Evolutionary conservation across 2,888 invertebrate genomes (phyloP), one percentile per base, ranked within the genome.

Genomic region (Biston stratarius): DNA sequence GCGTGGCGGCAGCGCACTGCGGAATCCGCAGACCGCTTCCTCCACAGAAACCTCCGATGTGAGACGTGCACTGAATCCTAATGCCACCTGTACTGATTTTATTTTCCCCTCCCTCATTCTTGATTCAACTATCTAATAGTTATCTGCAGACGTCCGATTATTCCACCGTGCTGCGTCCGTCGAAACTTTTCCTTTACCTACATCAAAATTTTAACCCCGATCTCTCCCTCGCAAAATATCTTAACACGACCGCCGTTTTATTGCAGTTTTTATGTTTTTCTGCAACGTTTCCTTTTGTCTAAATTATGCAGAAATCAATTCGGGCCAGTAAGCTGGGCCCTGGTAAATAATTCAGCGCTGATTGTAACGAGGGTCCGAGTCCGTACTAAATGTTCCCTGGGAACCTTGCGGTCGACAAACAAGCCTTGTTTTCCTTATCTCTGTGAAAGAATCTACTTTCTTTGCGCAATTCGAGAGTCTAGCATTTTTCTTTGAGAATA

Each of bases 281-380:
- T 81, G 77, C 82, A 82, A 83, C 80, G 79, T 84, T 85, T 85
- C 80, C 82, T 84, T 84, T 83, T 81, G 80, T 82, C 77, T 91
- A 87, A 92, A 92, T 91, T 92, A 92, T 92, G 90, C 90, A 92
- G 82, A 91, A 89, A 92, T 90, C 91, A 89, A 91, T 91, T 89
- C 89, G 82, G 84, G 77, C 82, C 85, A 82, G 87, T 87, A 85
- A 85, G 87, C 88, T 83, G 84, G 85, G 81, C 82, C 77, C 80
- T 84, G 83, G 87, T 92, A 90, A 92, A 92, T 92, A 90, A 92
- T 93, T 93, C 91, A 89, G 85, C 81, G 84, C 82, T 88, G 88
- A 91, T 88, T 91, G 91, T 90, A 89, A 90, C 87, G 86, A 89
- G 90, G 90, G 90, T 90, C 88, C 86, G 84, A 84, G 79, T 78